Base-by-base conservation (phyloP, 2,888 invertebrate genomes). In the Tenthredo livida region DNA sequence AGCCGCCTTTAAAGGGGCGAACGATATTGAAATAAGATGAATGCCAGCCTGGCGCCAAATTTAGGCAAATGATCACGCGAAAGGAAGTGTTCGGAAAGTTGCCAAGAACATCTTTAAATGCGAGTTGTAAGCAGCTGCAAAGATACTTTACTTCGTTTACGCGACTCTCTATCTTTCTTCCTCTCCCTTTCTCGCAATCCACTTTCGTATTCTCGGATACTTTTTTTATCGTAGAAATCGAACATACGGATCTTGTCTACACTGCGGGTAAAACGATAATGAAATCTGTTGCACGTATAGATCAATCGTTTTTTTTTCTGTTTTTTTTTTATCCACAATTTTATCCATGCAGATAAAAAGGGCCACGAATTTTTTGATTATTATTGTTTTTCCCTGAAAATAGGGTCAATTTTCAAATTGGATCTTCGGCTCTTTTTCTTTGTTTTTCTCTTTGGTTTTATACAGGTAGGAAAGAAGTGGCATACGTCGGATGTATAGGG, bases 61-160 rank as follows among this genome's bases (percentile, higher is more conserved):
- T 77, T 73, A 40, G 72, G 40, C 21, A 43, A 73, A 73, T 73
- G 25, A 73, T 40, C 72, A 9, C 43, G n/a, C 21, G 67, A 73
- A 21, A 43, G 72, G 9, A 73, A 54, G 77, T 77, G 54, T 54
- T 54, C 47, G 77, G 77, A 77, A 54, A 29, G 29, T 77, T 77
- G 50, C 47, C 50, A 77, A 54, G 29, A 77, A 77, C 50, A 21
- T 47, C 15, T 77, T 50, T 77, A 15, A 50, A 77, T 33, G n/a
- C 29, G 77, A 77, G 77, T 77, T 54, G 29, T 50, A 54, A 77
- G 17, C 77, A 17, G 50, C 77, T 54, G 77, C 29, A 73, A 29
- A 33, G 33, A 54, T 77, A 77, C 77, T 50, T 77, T 33, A 50
- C 7, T n/a, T 50, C 77, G 47, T 77, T 77, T 50, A 77, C 54